phyloP scores from a whole-genome alignment of 2,888 invertebrate species.

The Ornithoptera alexandrae region DNA sequence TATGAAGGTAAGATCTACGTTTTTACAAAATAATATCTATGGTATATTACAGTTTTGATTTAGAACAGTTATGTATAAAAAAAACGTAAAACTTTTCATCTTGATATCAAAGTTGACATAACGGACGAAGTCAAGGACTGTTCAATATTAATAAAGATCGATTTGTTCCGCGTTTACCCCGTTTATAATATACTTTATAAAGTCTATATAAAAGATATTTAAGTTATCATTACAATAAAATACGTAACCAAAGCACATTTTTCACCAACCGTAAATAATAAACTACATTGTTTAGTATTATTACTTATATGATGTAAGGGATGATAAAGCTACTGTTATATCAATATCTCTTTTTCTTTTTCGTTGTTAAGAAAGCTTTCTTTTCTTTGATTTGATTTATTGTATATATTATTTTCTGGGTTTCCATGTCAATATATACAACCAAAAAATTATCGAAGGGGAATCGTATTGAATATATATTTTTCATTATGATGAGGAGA shows the following conservation, averaged over 20 bases:
- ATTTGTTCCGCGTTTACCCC: background rate
- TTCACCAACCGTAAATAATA: background rate
- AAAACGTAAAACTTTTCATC: background rate
- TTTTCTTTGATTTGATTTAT: too few species aligned
- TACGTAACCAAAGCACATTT: background rate
- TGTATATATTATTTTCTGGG: too few species aligned
- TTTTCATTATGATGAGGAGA: too few species aligned
- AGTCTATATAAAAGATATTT: background rate
- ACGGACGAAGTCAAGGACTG: constrained; percentile 4
- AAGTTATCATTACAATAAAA: too few species aligned
- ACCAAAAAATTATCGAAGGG: too few species aligned
- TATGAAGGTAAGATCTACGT: too few species aligned
- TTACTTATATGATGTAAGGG: background rate
- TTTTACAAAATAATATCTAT: too few species aligned
- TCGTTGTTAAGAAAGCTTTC: too few species aligned
- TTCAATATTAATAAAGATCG: constrained; percentile 12
- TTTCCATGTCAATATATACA: too few species aligned
- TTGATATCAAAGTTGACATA: constrained; percentile 7
- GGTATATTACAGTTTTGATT: background rate
- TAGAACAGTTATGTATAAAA: background rate
- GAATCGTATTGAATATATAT: too few species aligned
- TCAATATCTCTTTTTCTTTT: too few species aligned
- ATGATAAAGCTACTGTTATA: too few species aligned
- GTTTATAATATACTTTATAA: background rate
- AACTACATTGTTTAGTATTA: background rate